Percentiles rank a stretch among this genome's conserved stretches.
Evolutionary conservation across 2,888 invertebrate species (phyloP).

Genomic region (Drosophila lutescens): DNA sequence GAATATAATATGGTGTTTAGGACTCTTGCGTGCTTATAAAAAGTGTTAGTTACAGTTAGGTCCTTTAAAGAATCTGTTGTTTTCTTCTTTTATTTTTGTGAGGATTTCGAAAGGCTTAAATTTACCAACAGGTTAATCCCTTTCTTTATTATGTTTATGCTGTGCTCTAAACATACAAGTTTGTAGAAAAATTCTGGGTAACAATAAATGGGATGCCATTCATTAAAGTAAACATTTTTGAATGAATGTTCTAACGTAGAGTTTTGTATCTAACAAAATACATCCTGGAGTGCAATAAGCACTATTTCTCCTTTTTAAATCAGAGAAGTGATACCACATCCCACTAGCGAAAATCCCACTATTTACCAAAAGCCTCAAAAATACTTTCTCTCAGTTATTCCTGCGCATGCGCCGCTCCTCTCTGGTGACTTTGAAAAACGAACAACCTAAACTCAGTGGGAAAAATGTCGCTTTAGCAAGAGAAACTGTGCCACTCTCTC

Average conservation of each 20-base stretch:
- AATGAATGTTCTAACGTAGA: neutral
- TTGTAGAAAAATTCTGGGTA: too few relatives aligned
- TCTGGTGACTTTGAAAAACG: conserved; percentile 36
- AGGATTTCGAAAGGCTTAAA: too few relatives aligned
- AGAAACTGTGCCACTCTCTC: conserved; percentile 12
- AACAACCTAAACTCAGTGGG: conserved; percentile 48
- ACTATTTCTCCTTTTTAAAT: conserved; percentile 6
- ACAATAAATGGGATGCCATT: too few relatives aligned
- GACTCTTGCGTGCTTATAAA: neutral
- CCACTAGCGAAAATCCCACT: neutral
- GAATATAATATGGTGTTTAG: neutral
- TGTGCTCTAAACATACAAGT: too few relatives aligned
- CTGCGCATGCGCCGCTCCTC: conserved; percentile 44
- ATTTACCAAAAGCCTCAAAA: neutral
- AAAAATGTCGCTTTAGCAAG: conserved; percentile 51
- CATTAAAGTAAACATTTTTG: too few relatives aligned
- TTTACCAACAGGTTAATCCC: too few relatives aligned
- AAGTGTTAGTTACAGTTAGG: too few relatives aligned
- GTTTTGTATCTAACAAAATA: neutral
- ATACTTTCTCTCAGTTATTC: neutral
- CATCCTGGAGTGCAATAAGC: neutral
- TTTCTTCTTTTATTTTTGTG: too few relatives aligned
- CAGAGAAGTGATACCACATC: neutral
- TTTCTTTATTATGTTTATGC: too few relatives aligned
- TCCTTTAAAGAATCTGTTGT: too few relatives aligned